Base-by-base conservation (phyloP, 2,797 vertebrate genomes). In the Crossoptilon crossoptilon region DNA sequence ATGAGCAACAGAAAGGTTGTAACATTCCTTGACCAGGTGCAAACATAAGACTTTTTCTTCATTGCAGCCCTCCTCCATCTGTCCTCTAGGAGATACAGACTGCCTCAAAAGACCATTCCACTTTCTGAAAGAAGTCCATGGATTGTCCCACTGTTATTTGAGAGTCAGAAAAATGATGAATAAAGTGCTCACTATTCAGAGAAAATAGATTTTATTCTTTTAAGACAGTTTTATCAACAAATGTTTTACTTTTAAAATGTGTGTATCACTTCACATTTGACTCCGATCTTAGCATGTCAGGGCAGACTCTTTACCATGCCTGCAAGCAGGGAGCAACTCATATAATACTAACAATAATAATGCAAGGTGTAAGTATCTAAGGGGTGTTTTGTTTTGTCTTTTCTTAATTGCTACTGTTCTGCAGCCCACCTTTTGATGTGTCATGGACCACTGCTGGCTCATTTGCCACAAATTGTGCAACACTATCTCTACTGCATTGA, bases 371-470 rank as follows among this genome's bases (percentile, higher is more conserved):
- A 88, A 87, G 49, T 55, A 78, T 76, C 70, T 37, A 23, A 37
- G 3, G 29, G 55, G 3, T 66, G n/a, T 49, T 79, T 58, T 84
- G 60, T 18, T 19, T 48, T 70, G 62, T 31, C 62, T 87, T 66
- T 14, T 53, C 67, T 82, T 84, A 94, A 91, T 76, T 92, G 83
- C 80, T 86, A 37, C 58, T 56, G 24, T 48, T 68, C 69, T 67
- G 63, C 43, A 92, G 59, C 67, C 93, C 79, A 89, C 21, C 70
- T 91, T 94, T 77, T 86, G 63, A 90, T 86, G 70, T 60, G 63
- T 86, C 44, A 44, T 0, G 1, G 79, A 93, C 77, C 39, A 77
- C 29, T 18, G 58, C 22, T 12, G 19, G 60, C 60, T 79, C 23
- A 29, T 77, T 74, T 83, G 80, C 62, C 69, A 35, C 53, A 83